Conservation (phyloP, 2,113 vertebrate species). For the Oncorhynchus gorbuscha region DNA sequence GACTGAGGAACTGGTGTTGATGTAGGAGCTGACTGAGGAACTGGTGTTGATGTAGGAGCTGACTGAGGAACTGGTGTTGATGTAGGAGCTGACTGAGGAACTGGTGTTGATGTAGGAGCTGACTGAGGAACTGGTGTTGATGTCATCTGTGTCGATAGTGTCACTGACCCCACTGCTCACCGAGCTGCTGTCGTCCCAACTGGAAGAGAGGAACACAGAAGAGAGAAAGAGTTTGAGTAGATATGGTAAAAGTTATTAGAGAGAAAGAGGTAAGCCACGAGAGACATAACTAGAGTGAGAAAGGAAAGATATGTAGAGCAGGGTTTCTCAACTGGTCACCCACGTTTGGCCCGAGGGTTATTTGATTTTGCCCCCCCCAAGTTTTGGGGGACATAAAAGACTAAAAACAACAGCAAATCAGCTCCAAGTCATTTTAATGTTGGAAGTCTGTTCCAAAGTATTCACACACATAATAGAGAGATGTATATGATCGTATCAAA, state of each 20-base stretch:
- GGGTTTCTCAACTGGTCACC: too few species aligned
- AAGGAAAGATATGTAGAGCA: background rate
- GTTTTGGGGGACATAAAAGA: too few species aligned
- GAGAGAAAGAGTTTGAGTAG: background rate
- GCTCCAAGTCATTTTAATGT: too few species aligned
- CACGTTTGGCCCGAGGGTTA: too few species aligned
- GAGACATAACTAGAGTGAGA: background rate
- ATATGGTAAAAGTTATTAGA: background rate
- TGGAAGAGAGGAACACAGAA: conserved; percentile 47
- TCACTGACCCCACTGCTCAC: conserved; percentile 90
- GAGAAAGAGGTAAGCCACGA: background rate
- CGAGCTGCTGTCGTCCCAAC: conserved; percentile 92
- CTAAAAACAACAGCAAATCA: too few species aligned
- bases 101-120: conserved; percentile 83
- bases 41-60: conserved; percentile 81
- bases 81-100: conserved; percentile 83
- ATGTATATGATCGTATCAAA: background rate
- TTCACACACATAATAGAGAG: too few species aligned
- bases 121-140: conserved; percentile 81
- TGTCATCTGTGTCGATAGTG: conserved; percentile 75
- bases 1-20: conserved; percentile 81
- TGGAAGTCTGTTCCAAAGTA: too few species aligned
- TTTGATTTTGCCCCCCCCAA: too few species aligned
- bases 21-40: conserved; percentile 85
- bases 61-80: conserved; percentile 82